Percentiles rank a stretch among this genome's conserved stretches.
Evolutionary conservation across 2,888 invertebrate genomes (phyloP).

Genomic region (Noctua janthe): DNA sequence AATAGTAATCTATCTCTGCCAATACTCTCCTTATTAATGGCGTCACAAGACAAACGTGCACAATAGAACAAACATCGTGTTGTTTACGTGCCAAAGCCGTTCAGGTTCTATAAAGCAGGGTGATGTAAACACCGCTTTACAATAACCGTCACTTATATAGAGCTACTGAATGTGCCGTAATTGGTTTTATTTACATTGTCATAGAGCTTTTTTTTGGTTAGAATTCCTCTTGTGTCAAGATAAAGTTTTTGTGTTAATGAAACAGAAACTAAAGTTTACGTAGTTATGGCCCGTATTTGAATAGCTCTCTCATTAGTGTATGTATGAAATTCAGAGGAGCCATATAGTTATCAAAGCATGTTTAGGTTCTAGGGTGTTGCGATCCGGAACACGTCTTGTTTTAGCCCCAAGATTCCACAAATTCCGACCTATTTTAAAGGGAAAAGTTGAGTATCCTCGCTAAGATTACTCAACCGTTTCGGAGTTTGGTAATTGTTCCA

Average conservation of each 20-base stretch:
- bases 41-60: conserved; percentile 71
- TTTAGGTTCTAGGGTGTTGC: neutral
- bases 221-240: neutral
- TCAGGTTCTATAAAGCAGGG: conserved; percentile 77
- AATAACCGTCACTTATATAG: conserved; percentile 61
- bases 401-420: neutral
- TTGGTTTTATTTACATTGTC: neutral
- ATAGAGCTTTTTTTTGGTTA: neutral
- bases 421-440: neutral
- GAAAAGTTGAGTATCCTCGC: neutral
- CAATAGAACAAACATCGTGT: conserved; percentile 73
- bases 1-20: conserved; percentile 65
- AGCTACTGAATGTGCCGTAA: conserved; percentile 42
- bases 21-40: conserved; percentile 69
- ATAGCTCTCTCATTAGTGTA: neutral
- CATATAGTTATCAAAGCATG: neutral
- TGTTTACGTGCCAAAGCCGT: conserved; percentile 77
- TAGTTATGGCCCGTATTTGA: neutral
- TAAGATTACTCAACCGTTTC: neutral
- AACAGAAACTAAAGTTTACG: neutral
- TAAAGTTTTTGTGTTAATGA: neutral
- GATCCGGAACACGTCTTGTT: neutral
- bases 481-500: neutral
- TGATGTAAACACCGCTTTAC: conserved; percentile 82
- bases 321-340: neutral